Evolutionary conservation across 2,888 invertebrate genomes (phyloP).

Genomic region (Leptinotarsa haldemani): DNA sequence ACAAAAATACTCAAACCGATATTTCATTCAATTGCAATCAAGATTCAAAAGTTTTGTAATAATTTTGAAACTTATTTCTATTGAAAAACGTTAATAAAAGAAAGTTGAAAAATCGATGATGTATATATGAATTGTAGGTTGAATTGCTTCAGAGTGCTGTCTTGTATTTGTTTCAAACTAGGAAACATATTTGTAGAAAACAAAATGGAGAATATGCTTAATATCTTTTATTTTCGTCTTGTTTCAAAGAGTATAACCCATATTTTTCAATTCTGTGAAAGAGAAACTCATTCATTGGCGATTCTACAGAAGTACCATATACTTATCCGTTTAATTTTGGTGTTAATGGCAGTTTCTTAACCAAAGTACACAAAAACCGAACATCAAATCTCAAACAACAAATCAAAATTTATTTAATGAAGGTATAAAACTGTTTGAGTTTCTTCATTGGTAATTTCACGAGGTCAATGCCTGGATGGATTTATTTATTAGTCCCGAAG

Average conservation of each 20-base stretch:
- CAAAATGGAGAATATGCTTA: no score
- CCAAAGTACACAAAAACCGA: slow-evolving; percentile 8
- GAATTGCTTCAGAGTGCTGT: no score
- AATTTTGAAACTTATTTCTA: no score
- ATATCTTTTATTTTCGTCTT: no score
- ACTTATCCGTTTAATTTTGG: slow-evolving; percentile 8
- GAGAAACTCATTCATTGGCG: background rate
- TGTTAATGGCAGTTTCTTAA: background rate
- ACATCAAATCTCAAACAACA: slow-evolving; percentile 19
- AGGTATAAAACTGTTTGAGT: slow-evolving; percentile 34
- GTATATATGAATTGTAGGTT: no score
- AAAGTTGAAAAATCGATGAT: no score
- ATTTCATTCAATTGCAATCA: no score
- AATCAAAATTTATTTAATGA: slow-evolving; percentile 22
- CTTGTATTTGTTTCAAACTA: no score
- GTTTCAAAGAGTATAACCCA: background rate
- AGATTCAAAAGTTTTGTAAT: no score
- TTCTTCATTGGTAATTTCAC: slow-evolving; percentile 24
- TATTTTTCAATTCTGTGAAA: background rate
- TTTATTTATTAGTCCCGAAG: slow-evolving; percentile 32
- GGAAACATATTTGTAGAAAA: no score
- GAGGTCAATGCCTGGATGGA: slow-evolving; percentile 33
- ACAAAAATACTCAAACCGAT: no score
- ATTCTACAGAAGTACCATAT: background rate
- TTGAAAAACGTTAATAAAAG: no score